These are phyloP conservation scores for Congeria kusceri DNA, from an alignment of 2,888 invertebrate genomes.

Conservation along the genomic window DNA sequence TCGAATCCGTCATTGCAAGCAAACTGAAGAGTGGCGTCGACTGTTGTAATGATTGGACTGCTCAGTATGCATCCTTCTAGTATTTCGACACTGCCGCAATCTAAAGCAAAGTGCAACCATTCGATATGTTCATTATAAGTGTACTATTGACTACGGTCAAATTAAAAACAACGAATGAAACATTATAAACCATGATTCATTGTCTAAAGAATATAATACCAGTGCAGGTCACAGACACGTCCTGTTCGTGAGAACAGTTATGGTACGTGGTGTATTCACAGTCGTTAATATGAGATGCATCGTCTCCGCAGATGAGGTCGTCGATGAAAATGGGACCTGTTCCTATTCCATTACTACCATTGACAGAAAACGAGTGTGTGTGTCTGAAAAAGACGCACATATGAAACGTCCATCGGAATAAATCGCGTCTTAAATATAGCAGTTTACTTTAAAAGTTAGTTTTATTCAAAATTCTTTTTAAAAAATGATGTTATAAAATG, in stretches of 20 bases:
- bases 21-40: neutral
- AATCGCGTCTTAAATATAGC: too few relatives aligned
- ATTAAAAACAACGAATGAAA: too few relatives aligned
- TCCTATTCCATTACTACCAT: neutral
- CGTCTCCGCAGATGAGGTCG: slow-evolving; percentile 5
- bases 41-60: neutral
- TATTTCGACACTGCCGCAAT: slow-evolving; percentile 5
- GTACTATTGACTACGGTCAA: too few relatives aligned
- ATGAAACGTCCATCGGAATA: too few relatives aligned
- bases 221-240: slow-evolving; percentile 12
- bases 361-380: too few relatives aligned
- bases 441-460: too few relatives aligned
- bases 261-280: slow-evolving; percentile 21
- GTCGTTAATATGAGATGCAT: slow-evolving; percentile 12
- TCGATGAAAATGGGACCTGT: slow-evolving; percentile 23
- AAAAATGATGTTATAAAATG: too few relatives aligned
- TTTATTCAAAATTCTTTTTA: too few relatives aligned
- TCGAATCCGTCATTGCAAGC: neutral
- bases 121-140: neutral
- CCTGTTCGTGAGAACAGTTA: too few relatives aligned
- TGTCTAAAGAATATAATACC: neutral
- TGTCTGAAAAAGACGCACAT: too few relatives aligned
- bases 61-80: neutral
- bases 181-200: too few relatives aligned
- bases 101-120: neutral